Base-by-base conservation (phyloP, 2,113 vertebrate species). In the Pluvialis apricaria region DNA sequence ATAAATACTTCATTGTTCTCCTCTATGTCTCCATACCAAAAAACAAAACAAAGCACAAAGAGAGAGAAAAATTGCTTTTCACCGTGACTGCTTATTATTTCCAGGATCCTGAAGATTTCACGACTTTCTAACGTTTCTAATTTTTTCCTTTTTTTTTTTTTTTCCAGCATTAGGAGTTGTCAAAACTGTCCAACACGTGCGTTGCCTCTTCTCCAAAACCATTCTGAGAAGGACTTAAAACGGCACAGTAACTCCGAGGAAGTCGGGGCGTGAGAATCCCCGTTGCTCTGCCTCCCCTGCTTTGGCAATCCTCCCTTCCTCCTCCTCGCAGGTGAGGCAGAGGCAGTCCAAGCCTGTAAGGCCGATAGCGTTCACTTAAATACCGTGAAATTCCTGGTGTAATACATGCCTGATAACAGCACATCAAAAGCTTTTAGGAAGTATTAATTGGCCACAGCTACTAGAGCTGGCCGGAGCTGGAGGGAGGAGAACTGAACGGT, bases 261-360 rank as follows among this genome's bases (percentile, higher is more conserved):
- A 66, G 60, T 54, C 58, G 12, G 5, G 18, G 61, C 0, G 6
- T 42, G 93, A 81, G 94, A 51, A 75, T 89, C 47, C 58, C 45
- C 2, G 9, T 76, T 20, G 26, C 77, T 90, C 92, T 83, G 20
- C 60, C 58, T 76, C 77, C 81, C 40, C 64, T 38, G 72, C 79
- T n/a, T 34, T 49, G 83, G 78, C 72, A 94, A 54, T 54, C 80
- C 72, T 72, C 58, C 32, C 75, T 86, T 93, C 94, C 95, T 96
- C 58, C 81, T 73, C 78, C 91, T 64, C 82, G 94, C 96, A 97
- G 95, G 95, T 97, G 94, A 96, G 86, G 88, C 81, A 88, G 68
- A 78, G 80, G 36, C 5, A 1, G 66, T 62, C 86, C 60, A 87
- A 84, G 83, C 88, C 65, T 82, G 69, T 90, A 22, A 76, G 34